Base-by-base conservation (phyloP, 2,113 vertebrate species). In the Sardina pilchardus region DNA sequence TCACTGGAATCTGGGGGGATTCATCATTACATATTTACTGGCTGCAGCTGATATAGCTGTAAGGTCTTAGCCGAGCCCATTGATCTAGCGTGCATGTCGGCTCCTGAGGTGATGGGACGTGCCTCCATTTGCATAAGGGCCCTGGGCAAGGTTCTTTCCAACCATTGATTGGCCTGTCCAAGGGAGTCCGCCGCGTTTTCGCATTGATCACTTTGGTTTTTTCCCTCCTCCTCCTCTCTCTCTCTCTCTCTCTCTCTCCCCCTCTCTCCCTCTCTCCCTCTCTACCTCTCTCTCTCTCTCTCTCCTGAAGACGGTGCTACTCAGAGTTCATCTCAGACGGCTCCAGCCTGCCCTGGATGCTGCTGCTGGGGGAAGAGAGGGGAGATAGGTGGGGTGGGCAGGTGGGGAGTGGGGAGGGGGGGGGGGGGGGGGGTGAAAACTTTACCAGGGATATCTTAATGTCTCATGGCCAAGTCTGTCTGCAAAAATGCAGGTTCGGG, bases 141-240 rank as follows among this genome's bases (percentile, higher is more conserved):
- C 97, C 97, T 98, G 97, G 97, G 98, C 98, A 99, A 99, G 98
- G 98, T 99, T 99, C 96, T 98, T 99, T 98, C 95, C 97, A 95
- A 42, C 94, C 97, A 99, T 99, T 99, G 98, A 99, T 99, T 99
- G 97, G 96, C 95, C 97, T 97, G 97, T 99, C 97, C 97, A 96
- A 96, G 96, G 96, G 96, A 97, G 96, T 94, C 97, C 97, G 95
- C 96, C 97, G 96, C 96, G 95, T 97, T 96, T 95, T 96, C 93
- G 93, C 97, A 97, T 98, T 98, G 97, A 99, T 99, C 97, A 98
- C 96, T 96, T 96, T 97, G 95, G 96, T 94, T 95, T 95, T 85
- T 81, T 87, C 34, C 12, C 92, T n/a, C 91, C 94, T 95, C 82
- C 81, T 50, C 81, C 26, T 94, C 95, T 95, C 82, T 83, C 86